phyloP scores from a whole-genome alignment of 1,140 invertebrate species.

The Panulirus ornatus region DNA sequence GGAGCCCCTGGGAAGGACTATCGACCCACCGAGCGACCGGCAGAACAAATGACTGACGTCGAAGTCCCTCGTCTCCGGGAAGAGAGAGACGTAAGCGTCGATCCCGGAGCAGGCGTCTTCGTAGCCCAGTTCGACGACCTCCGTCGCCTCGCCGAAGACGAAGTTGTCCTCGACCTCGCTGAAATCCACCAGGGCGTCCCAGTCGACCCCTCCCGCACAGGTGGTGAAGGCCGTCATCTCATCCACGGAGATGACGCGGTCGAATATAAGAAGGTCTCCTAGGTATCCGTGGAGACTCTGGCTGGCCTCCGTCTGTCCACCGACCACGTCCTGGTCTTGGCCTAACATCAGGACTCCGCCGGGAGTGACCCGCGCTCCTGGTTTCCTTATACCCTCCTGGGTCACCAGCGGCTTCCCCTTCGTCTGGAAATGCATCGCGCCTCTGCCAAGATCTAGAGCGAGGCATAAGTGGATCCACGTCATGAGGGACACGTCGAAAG shows the following conservation, averaged over 20 bases:
- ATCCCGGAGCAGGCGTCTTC: slow-evolving; percentile 3
- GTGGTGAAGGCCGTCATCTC: slow-evolving; percentile 6
- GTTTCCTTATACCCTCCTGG: not conserved
- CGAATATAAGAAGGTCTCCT: slow-evolving; percentile 21
- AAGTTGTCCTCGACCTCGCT: not conserved
- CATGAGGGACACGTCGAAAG: not conserved
- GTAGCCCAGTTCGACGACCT: not conserved
- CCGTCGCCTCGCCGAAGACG: not conserved
- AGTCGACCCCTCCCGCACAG: not conserved
- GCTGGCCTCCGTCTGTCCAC: not conserved
- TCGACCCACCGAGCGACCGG: not conserved
- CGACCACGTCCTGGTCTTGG: slow-evolving; percentile 31
- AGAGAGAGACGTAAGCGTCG: not conserved
- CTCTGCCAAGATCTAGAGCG: not conserved
- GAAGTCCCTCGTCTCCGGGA: slow-evolving; percentile 30
- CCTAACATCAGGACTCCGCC: slow-evolving; percentile 47
- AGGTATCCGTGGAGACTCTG: slow-evolving; percentile 41
- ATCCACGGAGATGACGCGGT: not conserved
- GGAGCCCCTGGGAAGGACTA: slow-evolving; percentile 5
- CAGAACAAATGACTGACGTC: slow-evolving; percentile 2
- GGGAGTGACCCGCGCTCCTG: not conserved
- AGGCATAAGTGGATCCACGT: slow-evolving; percentile 33
- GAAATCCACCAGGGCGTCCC: not conserved
- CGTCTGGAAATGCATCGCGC: not conserved
- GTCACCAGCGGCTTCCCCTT: not conserved